Evolutionary conservation across 2,797 vertebrate species (phyloP).

Genomic region (Arremon aurantiirostris): DNA sequence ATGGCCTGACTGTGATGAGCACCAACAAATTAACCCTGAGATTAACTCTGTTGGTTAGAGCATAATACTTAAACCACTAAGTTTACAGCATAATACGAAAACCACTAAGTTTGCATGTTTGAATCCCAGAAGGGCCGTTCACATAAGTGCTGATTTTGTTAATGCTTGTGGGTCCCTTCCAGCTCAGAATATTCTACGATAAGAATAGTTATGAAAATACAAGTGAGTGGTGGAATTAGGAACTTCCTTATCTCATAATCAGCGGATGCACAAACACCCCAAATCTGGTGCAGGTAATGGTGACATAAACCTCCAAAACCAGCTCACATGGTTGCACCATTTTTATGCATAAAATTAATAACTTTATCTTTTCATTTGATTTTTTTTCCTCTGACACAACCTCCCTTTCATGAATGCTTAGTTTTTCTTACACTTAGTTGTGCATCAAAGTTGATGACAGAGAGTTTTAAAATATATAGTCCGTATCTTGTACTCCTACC

Average conservation of each 20-base stretch:
- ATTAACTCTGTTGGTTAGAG: not conserved
- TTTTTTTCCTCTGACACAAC: not conserved
- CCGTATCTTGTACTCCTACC: slow-evolving; percentile 35
- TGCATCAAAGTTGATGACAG: not conserved
- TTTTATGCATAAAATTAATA: not conserved
- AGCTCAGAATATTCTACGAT: not conserved
- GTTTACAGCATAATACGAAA: not conserved
- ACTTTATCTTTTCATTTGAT: not conserved
- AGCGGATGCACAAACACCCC: accelerated
- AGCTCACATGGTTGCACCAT: not conserved
- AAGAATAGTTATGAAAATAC: accelerated
- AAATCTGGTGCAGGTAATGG: accelerated
- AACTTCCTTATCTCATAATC: not conserved
- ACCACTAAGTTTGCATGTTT: not conserved
- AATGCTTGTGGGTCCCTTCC: not conserved
- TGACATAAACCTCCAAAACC: not conserved
- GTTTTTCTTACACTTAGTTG: not conserved
- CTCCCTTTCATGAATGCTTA: not conserved
- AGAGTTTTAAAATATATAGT: not conserved
- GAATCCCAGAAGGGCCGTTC: not conserved
- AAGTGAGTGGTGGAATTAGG: not conserved
- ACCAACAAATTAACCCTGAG: not conserved
- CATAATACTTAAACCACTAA: not conserved
- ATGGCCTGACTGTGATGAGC: no score
- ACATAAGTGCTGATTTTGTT: not conserved